Evolutionary conservation across 2,888 invertebrate genomes (phyloP), one percentile per base, ranked within the genome.

Genomic region (Parasteatoda lunata): DNA sequence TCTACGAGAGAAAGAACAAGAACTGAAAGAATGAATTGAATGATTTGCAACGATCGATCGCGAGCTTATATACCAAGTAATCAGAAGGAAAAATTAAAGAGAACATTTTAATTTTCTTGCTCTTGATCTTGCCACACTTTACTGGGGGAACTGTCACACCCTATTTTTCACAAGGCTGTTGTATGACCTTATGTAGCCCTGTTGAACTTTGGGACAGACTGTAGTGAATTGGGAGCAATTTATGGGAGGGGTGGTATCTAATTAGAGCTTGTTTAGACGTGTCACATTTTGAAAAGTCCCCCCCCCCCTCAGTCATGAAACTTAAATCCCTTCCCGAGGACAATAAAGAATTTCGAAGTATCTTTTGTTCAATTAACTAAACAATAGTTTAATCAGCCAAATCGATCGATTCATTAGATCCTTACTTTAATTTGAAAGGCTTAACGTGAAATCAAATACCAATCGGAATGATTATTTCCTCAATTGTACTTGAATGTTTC

Each of bases 201-300:
- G 69, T 54, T 80, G 65, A 47, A 54, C 45, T 66, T 49, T 71
- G 68, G 45, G 15, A 64, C 30, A 30, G 30, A 30, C 30, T 30
- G 30, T 2, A 30, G 30, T 49, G 76, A 79, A 79, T 76, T 70
- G 76, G 82, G 84, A 76, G 73, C 84, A 84, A 51, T 78, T 66
- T 75, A n/a, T 75, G 84, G 84, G 84, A 84, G 84, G 84, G 84
- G 78, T 79, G 30, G 30, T 78, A 59, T 59, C 47, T 15, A n/a
- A 76, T 73, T 79, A 79, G 73, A 84, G 73, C 30, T 30, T 30
- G 30, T 30, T 30, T 30, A 30, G 30, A 30, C 30, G 30, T 30
- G 30, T 30, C 30, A 30, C 30, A 30, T 30, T 30, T 30, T 30
- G 30, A 30, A 30, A 30, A 30, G 2, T 30, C 30, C 30, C 30